phyloP scores from a whole-genome alignment of 2,888 invertebrate species.

The Crioceris asparagi region DNA sequence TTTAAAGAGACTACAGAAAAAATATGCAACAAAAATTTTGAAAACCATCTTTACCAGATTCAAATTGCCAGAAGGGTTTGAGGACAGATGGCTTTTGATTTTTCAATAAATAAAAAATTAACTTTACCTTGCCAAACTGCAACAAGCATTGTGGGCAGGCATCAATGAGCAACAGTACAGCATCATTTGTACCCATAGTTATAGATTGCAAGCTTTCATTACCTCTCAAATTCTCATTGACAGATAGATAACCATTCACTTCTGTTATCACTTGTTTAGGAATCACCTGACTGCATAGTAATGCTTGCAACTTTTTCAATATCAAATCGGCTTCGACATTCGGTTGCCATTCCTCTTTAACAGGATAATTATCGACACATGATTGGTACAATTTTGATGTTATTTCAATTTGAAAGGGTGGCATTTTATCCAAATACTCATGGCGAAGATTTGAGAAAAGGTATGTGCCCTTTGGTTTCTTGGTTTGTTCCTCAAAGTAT shows the following conservation, averaged over 20 bases:
- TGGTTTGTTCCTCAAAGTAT: conserved; percentile 21
- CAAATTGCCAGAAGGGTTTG: too few relatives aligned
- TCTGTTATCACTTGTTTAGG: conserved; percentile 47
- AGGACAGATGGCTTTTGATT: too few relatives aligned
- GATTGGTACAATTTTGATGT: conserved; percentile 31
- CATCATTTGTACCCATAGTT: conserved; percentile 41
- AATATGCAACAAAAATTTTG: not conserved
- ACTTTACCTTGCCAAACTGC: conserved; percentile 52
- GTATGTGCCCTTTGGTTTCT: conserved; percentile 30
- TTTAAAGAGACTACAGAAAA: not conserved
- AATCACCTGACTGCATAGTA: conserved; percentile 46
- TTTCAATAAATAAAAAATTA: not conserved
- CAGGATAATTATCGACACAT: conserved; percentile 24
- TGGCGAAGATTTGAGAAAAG: conserved; percentile 39
- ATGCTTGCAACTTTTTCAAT: conserved; percentile 42
- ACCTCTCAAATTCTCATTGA: conserved; percentile 44
- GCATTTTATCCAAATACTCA: conserved; percentile 42
- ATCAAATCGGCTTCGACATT: conserved; percentile 30
- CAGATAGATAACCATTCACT: conserved; percentile 48
- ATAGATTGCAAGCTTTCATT: conserved; percentile 43
- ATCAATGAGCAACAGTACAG: conserved; percentile 45
- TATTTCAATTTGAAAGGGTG: conserved; percentile 38
- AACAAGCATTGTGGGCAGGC: conserved; percentile 51
- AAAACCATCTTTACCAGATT: too few relatives aligned
- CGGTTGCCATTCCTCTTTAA: conserved; percentile 12